Conservation (phyloP, 2,888 invertebrate genomes). For the Apamea anceps region DNA sequence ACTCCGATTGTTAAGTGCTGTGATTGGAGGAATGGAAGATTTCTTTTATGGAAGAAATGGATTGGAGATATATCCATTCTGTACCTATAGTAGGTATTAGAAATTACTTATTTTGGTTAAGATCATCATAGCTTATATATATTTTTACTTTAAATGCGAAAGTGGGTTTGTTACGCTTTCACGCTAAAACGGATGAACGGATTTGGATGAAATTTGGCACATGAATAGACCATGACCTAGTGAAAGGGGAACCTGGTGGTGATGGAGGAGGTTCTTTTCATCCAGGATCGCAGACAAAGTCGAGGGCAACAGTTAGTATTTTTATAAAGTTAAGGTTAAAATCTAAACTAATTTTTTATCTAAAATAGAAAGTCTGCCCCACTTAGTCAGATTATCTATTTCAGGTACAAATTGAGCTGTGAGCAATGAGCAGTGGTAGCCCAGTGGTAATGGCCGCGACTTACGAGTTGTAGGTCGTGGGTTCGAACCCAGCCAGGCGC, state of each 20-base stretch:
- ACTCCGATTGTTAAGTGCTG: constrained; percentile 25
- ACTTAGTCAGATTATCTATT: background rate
- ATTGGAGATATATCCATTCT: background rate
- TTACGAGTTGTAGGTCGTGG: too few species aligned
- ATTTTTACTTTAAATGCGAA: background rate
- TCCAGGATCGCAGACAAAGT: background rate
- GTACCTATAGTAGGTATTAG: too few species aligned
- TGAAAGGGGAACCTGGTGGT: background rate
- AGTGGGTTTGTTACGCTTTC: background rate
- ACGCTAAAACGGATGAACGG: background rate
- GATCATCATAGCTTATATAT: too few species aligned
- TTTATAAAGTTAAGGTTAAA: background rate
- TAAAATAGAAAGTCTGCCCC: background rate
- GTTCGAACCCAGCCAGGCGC: too few species aligned
- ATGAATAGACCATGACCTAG: background rate
- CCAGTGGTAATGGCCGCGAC: too few species aligned
- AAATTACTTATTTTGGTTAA: background rate
- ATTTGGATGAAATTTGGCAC: background rate
- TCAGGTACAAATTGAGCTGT: background rate
- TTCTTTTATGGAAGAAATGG: constrained; percentile 8
- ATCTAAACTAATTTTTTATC: background rate
- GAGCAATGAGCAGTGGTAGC: too few species aligned
- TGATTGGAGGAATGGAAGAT: constrained; percentile 21
- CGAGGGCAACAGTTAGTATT: background rate
- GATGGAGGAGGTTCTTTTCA: background rate